Evolutionary conservation across 2,797 vertebrate species (phyloP), one percentile per base, ranked within the genome.

Genomic region (Clarias laeviceps): DNA sequence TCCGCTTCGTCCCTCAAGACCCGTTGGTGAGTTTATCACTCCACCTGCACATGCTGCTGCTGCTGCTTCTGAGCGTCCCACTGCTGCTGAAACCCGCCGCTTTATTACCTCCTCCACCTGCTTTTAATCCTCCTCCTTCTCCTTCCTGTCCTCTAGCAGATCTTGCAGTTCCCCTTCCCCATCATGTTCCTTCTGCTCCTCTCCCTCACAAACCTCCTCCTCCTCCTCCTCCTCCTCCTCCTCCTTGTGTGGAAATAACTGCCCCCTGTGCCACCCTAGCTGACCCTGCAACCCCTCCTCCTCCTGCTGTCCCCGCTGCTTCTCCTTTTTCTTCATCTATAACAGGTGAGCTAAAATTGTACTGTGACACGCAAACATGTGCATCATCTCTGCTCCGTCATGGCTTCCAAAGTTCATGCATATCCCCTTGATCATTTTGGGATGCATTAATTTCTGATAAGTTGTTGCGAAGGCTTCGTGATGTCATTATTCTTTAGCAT

Each of bases 1-100:
- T 90, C 82, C 91, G 88, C 93, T 91, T 93, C 90, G 92, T 92
- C 87, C 91, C 87, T 79, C 57, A 62, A 5, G 11, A 62, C 32
- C 32, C n/a, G 20, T 2, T 3, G 76, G 76, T 79, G 76, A 79
- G 76, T 79, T 62, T 7, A 2, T 40, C 32, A 6, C 56, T 37
- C 29, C 76, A 37, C 20, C 54, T 50, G 2, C 18, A 27, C 24
- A 24, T 74, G 3, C 37, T 72, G 11, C 69, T 37, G 70, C 68
- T 70, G 65, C 34, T 37, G 18, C 22, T 45, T 9, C 72, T 56
- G 15, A 56, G 15, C 2, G 7, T 22, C 17, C 20, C 17, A 18
- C 18, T 59, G 9, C 20, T 5, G 15, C 73, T 56, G 6, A 20
- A 34, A n/a, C n/a, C n/a, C 0, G 22, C 12, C 32, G 12, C 56